Conservation (phyloP, 2,113 vertebrate species). For the Misgurnus anguillicaudatus region DNA sequence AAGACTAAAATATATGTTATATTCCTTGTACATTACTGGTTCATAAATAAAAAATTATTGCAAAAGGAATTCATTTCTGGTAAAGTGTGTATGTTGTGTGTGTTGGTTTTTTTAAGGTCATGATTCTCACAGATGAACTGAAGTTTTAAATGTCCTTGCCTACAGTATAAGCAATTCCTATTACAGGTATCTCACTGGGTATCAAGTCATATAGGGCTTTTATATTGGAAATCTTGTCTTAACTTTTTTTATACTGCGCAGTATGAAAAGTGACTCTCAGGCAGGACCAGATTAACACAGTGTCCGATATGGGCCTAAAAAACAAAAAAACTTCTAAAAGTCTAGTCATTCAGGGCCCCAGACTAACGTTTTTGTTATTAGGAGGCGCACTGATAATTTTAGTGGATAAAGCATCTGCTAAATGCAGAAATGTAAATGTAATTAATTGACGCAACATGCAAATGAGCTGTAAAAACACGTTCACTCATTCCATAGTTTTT, state of each 20-base stretch:
- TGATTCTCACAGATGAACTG: neutral
- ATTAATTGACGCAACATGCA: too few species aligned
- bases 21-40: slow-evolving; percentile 10
- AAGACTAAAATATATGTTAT: slow-evolving; percentile 18
- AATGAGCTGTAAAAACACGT: too few species aligned
- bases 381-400: too few species aligned
- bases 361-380: too few species aligned
- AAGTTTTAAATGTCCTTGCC: neutral
- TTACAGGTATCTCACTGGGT: neutral
- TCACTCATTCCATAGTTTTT: too few species aligned
- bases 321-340: too few species aligned
- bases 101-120: neutral
- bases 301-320: too few species aligned
- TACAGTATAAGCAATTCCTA: too few species aligned
- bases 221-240: neutral
- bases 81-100: neutral
- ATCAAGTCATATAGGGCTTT: neutral
- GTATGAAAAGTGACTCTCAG: neutral
- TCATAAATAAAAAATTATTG: neutral
- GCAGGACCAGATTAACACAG: too few species aligned
- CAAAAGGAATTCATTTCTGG: neutral
- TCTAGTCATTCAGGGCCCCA: too few species aligned
- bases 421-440: too few species aligned
- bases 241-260: neutral
- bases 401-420: too few species aligned